These are phyloP conservation scores for Actinopyga echinites DNA, from an alignment of 53 echinoderm and acorn worm species.

Conservation along the genomic window DNA sequence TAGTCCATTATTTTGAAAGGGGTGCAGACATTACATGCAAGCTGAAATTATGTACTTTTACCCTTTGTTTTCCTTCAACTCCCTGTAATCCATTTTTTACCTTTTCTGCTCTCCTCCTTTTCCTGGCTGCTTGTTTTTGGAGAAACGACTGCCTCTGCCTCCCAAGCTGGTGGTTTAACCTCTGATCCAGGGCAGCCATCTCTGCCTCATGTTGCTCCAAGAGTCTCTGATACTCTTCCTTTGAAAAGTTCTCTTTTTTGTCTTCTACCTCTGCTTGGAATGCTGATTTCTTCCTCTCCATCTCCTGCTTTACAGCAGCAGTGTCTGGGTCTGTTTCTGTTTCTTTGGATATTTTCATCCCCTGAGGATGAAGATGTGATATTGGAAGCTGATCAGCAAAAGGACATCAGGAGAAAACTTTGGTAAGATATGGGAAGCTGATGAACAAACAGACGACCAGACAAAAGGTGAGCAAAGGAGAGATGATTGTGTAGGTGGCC, in stretches of 20 bases:
- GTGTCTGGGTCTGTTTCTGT: not conserved
- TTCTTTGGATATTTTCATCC: no score
- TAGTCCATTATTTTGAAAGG: no score
- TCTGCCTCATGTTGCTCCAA: slow-evolving; percentile 50
- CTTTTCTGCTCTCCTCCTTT: slow-evolving; percentile 37
- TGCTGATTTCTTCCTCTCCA: slow-evolving; percentile 35
- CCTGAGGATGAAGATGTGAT: no score
- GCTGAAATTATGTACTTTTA: no score
- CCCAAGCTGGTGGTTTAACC: slow-evolving; percentile 27
- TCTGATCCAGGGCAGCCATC: slow-evolving; percentile 30
- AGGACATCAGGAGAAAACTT: no score
- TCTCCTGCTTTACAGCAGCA: slow-evolving; percentile 20
- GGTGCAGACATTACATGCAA: no score
- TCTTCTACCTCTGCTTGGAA: slow-evolving; percentile 60
- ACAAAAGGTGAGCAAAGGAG: no score
- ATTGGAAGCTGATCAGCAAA: no score
- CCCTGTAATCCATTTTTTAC: not conserved
- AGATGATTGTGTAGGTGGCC: no score
- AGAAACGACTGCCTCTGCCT: slow-evolving; percentile 45
- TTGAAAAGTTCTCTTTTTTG: slow-evolving; percentile 48
- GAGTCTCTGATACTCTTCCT: slow-evolving; percentile 56
- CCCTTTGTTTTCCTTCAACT: no score
- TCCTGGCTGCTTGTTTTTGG: slow-evolving; percentile 54
- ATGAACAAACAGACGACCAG: no score
- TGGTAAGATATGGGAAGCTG: no score